Base-by-base conservation (phyloP, 2,113 vertebrate genomes). In the Dendropsophus ebraccatus region DNA sequence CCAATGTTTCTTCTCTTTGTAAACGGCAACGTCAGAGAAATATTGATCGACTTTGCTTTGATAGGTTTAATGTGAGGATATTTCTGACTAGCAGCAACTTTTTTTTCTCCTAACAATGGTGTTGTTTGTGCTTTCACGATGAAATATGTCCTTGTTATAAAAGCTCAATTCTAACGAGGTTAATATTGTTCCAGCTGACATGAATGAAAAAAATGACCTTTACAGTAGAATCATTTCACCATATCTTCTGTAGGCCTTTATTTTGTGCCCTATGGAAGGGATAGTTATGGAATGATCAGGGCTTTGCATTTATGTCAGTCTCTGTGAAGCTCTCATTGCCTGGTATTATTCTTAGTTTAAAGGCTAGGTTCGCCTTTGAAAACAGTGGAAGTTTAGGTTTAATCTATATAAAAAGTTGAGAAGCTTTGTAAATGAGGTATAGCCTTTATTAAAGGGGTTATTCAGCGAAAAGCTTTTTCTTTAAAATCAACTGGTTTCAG, bases 121-220 rank as follows among this genome's bases (percentile, higher is more conserved):
- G 56, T 60, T 81, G 52, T 74, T 81, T 69, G 67, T 72, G 85
- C 52, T 19, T 12, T 49, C 25, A 28, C 54, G 12, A 45, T 62
- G 78, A 87, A 87, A 81, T 81, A 81, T 81, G 85, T 81, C 78
- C 85, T 81, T 60, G 85, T 81, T 87, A 87, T 62, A 81, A 41
- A 49, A 49, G 78, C 85, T 81, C 77, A 21, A 87, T 81, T 78
- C 77, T 87, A 87, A 81, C 67, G 19, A 87, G 69, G 78, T 87
- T 81, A 81, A 41, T 30, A 80, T 72, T 47, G 85, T 9, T 87
- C 69, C n/a, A 58, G 23, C 67, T 74, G 50, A 80, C 54, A 49
- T 19, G 65, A 65, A 62, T 45, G 37, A 32, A 72, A 60, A 77
- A 81, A 81, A 52, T 49, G 67, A 73, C 85, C 78, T 87, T 87